A percentile compares a stretch with the other conserved stretches of the same genome.
Evolutionary conservation across 2,888 invertebrate genomes (phyloP).

Genomic region (Dyspetes luteomarginatus): DNA sequence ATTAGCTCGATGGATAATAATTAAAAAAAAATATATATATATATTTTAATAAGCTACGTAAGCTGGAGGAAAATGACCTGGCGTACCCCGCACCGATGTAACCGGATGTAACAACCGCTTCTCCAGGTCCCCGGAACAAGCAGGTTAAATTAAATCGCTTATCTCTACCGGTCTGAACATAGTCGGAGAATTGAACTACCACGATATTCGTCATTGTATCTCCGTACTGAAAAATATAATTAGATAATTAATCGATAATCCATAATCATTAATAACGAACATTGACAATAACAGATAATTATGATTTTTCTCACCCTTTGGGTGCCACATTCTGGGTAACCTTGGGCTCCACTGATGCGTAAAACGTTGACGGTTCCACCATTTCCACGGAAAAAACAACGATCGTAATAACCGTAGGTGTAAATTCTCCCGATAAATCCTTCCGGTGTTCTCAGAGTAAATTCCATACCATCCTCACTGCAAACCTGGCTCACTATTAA

Average conservation of each 20-base stretch:
- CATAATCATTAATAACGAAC: neutral
- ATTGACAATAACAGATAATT: neutral
- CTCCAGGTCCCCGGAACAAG: conserved; percentile 95
- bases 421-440: conserved; percentile 96
- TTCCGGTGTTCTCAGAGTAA: conserved; percentile 94
- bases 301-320: conserved; percentile 86
- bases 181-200: conserved; percentile 96
- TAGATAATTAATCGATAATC: conserved; percentile 30
- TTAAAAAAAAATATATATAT: too few relatives aligned
- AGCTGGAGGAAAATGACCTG: conserved; percentile 59
- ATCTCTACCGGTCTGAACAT: conserved; percentile 95
- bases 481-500: conserved; percentile 93
- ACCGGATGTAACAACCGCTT: conserved; percentile 96
- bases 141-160: conserved; percentile 97
- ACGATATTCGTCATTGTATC: conserved; percentile 97
- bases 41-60: neutral
- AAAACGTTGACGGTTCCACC: conserved; percentile 93
- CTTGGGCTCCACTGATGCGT: conserved; percentile 94
- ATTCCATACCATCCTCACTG: conserved; percentile 97
- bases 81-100: conserved; percentile 95
- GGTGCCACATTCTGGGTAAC: conserved; percentile 97
- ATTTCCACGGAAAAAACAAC: conserved; percentile 95
- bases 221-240: conserved; percentile 87
- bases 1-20: neutral
- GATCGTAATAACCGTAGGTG: conserved; percentile 95